Percentiles rank a stretch among this genome's conserved stretches.
phyloP scores from a whole-genome alignment of 2,113 vertebrate genomes.

The Mesocricetus auratus region DNA sequence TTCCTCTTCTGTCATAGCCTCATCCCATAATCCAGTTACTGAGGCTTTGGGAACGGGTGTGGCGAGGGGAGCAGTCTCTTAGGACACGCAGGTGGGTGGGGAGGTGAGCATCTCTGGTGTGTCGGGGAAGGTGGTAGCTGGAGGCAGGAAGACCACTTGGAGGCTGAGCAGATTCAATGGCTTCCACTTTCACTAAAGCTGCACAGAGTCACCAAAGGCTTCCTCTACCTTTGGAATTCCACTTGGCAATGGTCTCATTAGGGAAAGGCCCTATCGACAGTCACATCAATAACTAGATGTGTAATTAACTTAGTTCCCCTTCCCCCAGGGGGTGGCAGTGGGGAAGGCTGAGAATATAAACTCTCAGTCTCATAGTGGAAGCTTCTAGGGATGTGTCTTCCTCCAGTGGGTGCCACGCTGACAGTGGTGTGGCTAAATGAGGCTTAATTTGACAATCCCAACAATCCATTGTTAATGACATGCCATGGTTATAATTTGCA shows the following conservation, averaged over 20 bases:
- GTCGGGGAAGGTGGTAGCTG: background rate
- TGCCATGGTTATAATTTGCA: conserved; percentile 77
- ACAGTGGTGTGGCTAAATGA: conserved; percentile 65
- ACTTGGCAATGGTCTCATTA: conserved; percentile 16
- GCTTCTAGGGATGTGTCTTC: conserved; percentile 37
- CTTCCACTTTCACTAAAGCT: background rate
- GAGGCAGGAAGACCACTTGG: background rate
- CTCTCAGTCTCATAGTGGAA: conserved; percentile 52
- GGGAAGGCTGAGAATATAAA: conserved; percentile 43
- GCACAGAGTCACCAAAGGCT: background rate
- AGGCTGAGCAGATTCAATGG: background rate
- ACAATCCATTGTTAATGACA: conserved; percentile 75
- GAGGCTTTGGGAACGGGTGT: background rate
- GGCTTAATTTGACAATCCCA: conserved; percentile 63
- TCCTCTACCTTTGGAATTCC: conserved; percentile 26
- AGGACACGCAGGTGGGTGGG: background rate
- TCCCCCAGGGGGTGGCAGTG: background rate
- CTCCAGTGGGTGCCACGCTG: conserved; percentile 23
- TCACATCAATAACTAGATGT: conserved; percentile 66
- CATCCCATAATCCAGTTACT: background rate
- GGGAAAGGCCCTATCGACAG: conserved; percentile 29
- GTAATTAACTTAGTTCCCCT: conserved; percentile 73
- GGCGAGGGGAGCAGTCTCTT: background rate
- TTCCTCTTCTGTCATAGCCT: background rate
- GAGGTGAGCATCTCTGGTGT: background rate